Percentiles rank a stretch among this genome's conserved stretches.
These are phyloP conservation scores for Oncorhynchus tshawytscha DNA, from an alignment of 2,113 vertebrate genomes.

Conservation along the genomic window DNA sequence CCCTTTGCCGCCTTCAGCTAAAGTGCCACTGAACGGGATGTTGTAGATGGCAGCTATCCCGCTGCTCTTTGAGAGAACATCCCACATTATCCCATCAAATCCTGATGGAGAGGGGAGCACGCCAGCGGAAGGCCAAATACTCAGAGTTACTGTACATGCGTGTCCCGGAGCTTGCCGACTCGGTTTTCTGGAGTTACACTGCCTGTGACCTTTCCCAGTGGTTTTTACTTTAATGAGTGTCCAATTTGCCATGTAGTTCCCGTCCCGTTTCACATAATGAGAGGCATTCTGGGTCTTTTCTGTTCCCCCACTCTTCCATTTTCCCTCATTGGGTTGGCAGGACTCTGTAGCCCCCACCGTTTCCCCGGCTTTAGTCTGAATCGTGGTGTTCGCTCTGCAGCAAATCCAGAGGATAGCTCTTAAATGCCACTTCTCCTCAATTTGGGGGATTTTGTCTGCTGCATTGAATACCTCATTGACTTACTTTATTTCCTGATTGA, in stretches of 20 bases:
- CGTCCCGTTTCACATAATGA: neutral
- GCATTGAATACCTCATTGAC: neutral
- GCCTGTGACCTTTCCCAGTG: slow-evolving; percentile 27
- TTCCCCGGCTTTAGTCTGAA: slow-evolving; percentile 16
- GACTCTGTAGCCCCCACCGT: slow-evolving; percentile 3
- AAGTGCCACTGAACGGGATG: neutral
- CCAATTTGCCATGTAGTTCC: slow-evolving; percentile 15
- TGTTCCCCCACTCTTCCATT: neutral
- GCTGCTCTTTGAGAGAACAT: neutral
- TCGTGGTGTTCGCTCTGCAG: slow-evolving; percentile 15
- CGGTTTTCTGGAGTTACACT: neutral
- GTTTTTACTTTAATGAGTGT: slow-evolving; percentile 2
- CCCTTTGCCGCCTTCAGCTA: neutral
- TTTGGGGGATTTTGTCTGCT: slow-evolving; percentile 10
- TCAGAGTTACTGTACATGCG: neutral
- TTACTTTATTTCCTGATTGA: neutral
- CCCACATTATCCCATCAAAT: neutral
- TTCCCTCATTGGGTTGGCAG: neutral
- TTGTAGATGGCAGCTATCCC: neutral
- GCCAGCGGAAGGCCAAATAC: neutral
- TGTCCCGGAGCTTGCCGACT: neutral
- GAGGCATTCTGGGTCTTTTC: slow-evolving; percentile 7
- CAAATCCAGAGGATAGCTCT: slow-evolving; percentile 18
- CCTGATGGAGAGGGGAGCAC: neutral
- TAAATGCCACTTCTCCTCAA: slow-evolving; percentile 38